Evolutionary conservation across 2,797 vertebrate genomes (phyloP).

Genomic region (Chaenodraco wilsoni): DNA sequence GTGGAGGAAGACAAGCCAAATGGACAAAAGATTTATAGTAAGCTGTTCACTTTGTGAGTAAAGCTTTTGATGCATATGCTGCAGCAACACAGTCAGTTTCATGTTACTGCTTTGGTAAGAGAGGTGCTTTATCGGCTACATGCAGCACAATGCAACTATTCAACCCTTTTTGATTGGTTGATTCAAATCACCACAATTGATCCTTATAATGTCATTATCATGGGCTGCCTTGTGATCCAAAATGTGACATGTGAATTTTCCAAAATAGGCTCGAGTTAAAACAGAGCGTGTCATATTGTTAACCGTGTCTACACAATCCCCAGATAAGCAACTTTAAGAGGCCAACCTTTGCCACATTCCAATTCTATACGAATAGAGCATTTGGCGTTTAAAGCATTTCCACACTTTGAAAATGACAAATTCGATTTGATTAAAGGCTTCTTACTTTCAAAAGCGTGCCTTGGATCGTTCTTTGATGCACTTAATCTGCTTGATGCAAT

Average conservation of each 20-base stretch:
- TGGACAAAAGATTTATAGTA: constrained; percentile 50
- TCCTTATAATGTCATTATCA: not conserved
- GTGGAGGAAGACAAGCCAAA: constrained; percentile 35
- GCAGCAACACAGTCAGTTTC: constrained; percentile 40
- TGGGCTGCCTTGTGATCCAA: not conserved
- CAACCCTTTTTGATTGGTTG: not conserved
- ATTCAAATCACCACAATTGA: not conserved
- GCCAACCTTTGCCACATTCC: not conserved
- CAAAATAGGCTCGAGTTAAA: not conserved
- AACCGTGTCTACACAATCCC: not conserved
- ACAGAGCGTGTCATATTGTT: not conserved
- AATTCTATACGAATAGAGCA: not conserved
- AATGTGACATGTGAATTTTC: not conserved
- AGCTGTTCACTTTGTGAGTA: constrained; percentile 48
- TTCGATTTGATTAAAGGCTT: too few relatives aligned
- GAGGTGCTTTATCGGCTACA: not conserved
- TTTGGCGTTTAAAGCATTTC: not conserved
- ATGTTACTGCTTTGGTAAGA: constrained; percentile 14
- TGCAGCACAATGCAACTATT: not conserved
- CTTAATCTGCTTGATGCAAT: not conserved
- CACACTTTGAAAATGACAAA: too few relatives aligned
- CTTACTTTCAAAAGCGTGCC: too few relatives aligned
- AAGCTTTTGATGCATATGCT: constrained; percentile 52
- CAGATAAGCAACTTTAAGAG: not conserved
- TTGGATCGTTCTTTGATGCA: too few relatives aligned